Evolutionary conservation across 2,888 invertebrate genomes (phyloP), one percentile per base, ranked within the genome.

Genomic region (Lasioglossum calceatum): DNA sequence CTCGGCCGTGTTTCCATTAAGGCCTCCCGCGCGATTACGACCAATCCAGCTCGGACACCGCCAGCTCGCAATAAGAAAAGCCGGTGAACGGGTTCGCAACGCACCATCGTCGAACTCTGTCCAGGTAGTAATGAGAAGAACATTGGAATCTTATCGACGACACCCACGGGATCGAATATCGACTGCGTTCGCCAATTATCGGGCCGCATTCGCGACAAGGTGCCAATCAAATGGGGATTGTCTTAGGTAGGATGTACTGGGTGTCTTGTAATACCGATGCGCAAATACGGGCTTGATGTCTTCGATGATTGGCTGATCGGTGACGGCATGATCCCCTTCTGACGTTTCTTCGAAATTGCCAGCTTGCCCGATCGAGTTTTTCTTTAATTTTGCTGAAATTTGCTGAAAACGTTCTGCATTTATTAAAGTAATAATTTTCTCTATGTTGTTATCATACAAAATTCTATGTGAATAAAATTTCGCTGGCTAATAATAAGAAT

Each of bases 131-230:
- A 92, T 91, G 90, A 91, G 90, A 88, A 89, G 89, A 90, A 91
- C 90, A 89, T 86, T 87, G 87, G 86, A 91, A 91, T 91, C 90
- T 92, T 89, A 91, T 91, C 90, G 86, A 80, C 84, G 76, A 73
- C 85, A 84, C 88, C 85, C 84, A 84, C 90, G 85, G 64, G 47
- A 78, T 84, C 82, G 84, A 87, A 88, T 92, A 92, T 90, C 89
- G 90, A 90, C 89, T 88, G 85, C 81, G 72, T 77, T 58, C 81
- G 82, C 87, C 90, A 92, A 92, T 92, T 92, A 92, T 91, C 89
- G 88, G 71, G 75, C 79, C 74, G 87, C 78, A 80, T 84, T 88
- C 89, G 87, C 90, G 87, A 82, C 88, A 79, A 85, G 23, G 64
- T n/a, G 36, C 47, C 64, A 67, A 70, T 77, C 77, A 70, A 36